Evolutionary conservation across 2,113 vertebrate genomes (phyloP), one percentile per base, ranked within the genome.

Genomic region (Centropus bengalensis): DNA sequence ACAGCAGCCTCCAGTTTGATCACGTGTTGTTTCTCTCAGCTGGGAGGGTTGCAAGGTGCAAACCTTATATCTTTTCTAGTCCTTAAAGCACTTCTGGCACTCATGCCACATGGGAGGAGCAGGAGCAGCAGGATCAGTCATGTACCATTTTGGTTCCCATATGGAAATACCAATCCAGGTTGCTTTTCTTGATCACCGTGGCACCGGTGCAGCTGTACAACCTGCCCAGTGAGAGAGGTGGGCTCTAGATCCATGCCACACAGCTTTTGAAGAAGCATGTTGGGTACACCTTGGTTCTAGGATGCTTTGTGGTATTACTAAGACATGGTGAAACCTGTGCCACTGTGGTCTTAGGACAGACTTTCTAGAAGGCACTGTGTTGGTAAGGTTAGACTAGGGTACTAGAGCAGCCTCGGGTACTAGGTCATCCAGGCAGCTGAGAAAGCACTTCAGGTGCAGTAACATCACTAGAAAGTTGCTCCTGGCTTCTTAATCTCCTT

Each of bases 261-360:
- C 10, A 55, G 9, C n/a, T 79, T 82, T 28, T 83, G 40, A 73
- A 81, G 36, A 17, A 66, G 71, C 42, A 24, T 16, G 23, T 49
- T 52, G 15, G 11, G 12, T 22, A 30, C 2, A 4, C 15, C 24
- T 77, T 77, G 17, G 15, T 54, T 54, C 32, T 62, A 83, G 59
- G 36, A 40, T 1, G 2, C 16, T 54, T 23, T 58, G 36, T 26
- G n/a, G 12, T 21, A 30, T 33, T 24, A 32, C 6, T 9, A 70
- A 62, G 45, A 36, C 12, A 8, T 3, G 5, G 70, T 12, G n/a
- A 44, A 77, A 58, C 14, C 49, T 19, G 21, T 14, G 44, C 10
- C 33, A 68, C 62, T 0, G 0, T 7, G 30, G 12, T 55, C 40
- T 76, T 58, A 40, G 0, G 0, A 42, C 23, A 73, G 32, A 33